Evolutionary conservation across 2,797 vertebrate genomes (phyloP).

Genomic region (Phrynocephalus vlangalii): DNA sequence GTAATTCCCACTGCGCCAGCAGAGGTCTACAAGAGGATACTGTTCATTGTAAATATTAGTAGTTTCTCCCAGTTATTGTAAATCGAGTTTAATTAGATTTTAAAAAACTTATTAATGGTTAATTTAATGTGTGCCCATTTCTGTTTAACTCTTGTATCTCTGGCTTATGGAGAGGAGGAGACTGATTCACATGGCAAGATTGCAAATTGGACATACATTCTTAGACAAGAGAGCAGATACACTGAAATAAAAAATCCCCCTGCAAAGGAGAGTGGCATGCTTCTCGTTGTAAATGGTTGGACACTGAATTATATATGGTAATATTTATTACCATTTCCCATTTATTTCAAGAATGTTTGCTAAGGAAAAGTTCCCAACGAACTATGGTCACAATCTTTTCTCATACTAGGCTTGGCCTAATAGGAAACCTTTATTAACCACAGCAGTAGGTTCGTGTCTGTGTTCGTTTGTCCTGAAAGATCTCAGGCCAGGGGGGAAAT

Average conservation of each 20-base stretch:
- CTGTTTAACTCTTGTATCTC: no score
- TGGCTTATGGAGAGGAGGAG: no score
- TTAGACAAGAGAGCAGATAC: neutral
- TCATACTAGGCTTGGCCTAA: neutral
- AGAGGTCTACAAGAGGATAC: no score
- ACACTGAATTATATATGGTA: neutral
- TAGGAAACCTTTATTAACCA: neutral
- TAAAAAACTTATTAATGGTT: no score
- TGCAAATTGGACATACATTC: neutral
- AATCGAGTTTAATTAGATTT: no score
- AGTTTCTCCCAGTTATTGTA: no score
- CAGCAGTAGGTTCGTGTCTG: no score
- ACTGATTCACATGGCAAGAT: neutral
- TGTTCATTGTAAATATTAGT: no score
- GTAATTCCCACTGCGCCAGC: no score
- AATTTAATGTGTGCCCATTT: no score
- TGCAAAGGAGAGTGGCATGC: neutral
- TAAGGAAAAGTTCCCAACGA: neutral
- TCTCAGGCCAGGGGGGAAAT: no score
- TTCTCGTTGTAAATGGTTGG: neutral
- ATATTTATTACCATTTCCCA: neutral
- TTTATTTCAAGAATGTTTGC: neutral
- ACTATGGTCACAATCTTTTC: neutral
- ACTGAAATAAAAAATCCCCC: neutral
- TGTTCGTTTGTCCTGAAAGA: no score